phyloP scores from a whole-genome alignment of 2,888 invertebrate genomes.

The Diarsia mendica region DNA sequence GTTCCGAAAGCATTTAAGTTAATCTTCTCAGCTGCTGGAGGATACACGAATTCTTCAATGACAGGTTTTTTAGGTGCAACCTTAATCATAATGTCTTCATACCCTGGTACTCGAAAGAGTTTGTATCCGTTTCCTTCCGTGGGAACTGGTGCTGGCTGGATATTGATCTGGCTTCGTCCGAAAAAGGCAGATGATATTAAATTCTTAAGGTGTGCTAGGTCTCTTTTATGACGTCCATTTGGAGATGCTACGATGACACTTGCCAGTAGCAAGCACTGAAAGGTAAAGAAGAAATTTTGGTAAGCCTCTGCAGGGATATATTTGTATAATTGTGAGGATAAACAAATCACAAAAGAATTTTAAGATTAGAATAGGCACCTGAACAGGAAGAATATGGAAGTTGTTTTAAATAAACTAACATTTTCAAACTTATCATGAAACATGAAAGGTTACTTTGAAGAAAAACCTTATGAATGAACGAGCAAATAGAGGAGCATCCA shows the following conservation, averaged over 20 bases:
- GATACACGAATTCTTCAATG: constrained; percentile 44
- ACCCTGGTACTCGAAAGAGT: constrained; percentile 69
- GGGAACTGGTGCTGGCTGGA: constrained; percentile 23
- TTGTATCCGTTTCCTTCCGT: constrained; percentile 53
- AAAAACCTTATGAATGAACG: neutral
- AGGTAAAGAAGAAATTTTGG: constrained; percentile 18
- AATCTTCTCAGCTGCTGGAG: constrained; percentile 35
- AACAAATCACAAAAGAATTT: neutral
- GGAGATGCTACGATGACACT: constrained; percentile 63
- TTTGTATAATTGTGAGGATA: neutral
- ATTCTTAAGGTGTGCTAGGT: constrained; percentile 66
- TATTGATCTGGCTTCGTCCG: constrained; percentile 47
- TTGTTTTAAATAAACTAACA: neutral
- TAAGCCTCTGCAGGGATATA: neutral
- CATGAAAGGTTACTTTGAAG: neutral
- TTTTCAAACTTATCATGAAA: neutral
- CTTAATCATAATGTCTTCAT: constrained; percentile 68
- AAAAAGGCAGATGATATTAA: constrained; percentile 64
- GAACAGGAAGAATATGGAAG: neutral
- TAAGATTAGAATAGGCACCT: neutral
- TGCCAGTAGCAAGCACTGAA: constrained; percentile 74
- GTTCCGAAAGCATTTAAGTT: constrained; percentile 45
- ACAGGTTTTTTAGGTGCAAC: constrained; percentile 33
- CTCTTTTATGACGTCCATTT: constrained; percentile 64
- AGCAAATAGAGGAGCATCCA: neutral